phyloP scores from a whole-genome alignment of 1,140 invertebrate species.

The Tenebrio molitor region DNA sequence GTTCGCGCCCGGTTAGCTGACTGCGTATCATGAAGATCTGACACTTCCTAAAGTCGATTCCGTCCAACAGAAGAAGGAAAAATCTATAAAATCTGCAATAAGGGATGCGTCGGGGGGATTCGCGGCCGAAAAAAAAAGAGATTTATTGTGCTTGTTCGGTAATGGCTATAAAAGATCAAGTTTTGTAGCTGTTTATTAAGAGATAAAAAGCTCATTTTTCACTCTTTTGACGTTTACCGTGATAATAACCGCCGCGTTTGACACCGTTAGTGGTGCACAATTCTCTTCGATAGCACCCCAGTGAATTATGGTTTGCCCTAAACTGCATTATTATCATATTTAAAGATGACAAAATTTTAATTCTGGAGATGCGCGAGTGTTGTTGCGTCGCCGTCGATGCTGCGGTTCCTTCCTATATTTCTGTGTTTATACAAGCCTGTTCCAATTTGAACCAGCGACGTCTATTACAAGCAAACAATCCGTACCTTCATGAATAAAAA shows the following conservation, averaged over 20 bases:
- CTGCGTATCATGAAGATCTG: too few species aligned
- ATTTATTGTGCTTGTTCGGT: slow-evolving; percentile 23
- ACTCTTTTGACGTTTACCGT: slow-evolving; percentile 12
- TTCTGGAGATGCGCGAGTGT: too few species aligned
- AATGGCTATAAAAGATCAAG: slow-evolving; percentile 31
- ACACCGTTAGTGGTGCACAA: neutral
- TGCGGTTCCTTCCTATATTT: too few species aligned
- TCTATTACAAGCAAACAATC: slow-evolving; percentile 31
- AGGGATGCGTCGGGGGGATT: neutral
- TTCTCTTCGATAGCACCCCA: neutral
- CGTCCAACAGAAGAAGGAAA: too few species aligned
- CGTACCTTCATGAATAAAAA: slow-evolving; percentile 22
- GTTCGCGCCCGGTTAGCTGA: too few species aligned
- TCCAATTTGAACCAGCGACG: neutral
- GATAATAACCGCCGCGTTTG: slow-evolving; percentile 1
- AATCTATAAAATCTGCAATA: slow-evolving; percentile 22
- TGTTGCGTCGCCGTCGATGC: too few species aligned
- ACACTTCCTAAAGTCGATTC: too few species aligned
- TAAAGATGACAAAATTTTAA: neutral
- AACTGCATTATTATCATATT: slow-evolving; percentile 3
- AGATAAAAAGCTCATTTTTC: slow-evolving; percentile 45
- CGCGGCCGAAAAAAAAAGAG: slow-evolving; percentile 9
- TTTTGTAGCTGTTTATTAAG: slow-evolving; percentile 46
- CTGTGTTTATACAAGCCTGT: neutral
- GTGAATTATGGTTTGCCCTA: slow-evolving; percentile 7